These are phyloP conservation scores for Troides aeacus DNA, from an alignment of 2,888 invertebrate genomes.

Conservation along the genomic window DNA sequence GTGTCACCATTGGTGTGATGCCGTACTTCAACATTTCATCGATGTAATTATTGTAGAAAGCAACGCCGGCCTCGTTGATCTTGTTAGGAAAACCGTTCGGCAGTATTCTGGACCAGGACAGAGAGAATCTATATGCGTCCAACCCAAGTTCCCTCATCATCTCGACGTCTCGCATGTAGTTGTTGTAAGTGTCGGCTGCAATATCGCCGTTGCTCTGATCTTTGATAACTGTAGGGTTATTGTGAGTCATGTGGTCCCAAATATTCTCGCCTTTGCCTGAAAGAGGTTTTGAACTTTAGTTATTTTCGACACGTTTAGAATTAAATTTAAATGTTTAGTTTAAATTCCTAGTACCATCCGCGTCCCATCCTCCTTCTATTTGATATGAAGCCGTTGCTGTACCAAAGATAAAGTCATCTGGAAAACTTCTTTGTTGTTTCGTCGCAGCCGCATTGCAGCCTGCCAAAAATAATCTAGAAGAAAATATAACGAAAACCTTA, in stretches of 20 bases:
- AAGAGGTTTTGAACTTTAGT: neutral
- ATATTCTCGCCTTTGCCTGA: slow-evolving; percentile 56
- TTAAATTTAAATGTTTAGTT: no score
- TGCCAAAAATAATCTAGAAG: no score
- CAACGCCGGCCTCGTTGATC: slow-evolving; percentile 80
- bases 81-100: slow-evolving; percentile 75
- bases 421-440: slow-evolving; percentile 45
- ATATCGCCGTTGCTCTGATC: slow-evolving; percentile 75
- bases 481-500: no score
- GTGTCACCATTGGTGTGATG: slow-evolving; percentile 80
- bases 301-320: neutral
- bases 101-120: slow-evolving; percentile 82
- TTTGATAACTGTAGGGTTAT: slow-evolving; percentile 43
- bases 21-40: slow-evolving; percentile 80
- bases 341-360: slow-evolving; percentile 45
- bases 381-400: slow-evolving; percentile 59
- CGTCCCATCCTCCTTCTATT: slow-evolving; percentile 59
- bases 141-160: slow-evolving; percentile 67
- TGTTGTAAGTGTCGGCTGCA: slow-evolving; percentile 80
- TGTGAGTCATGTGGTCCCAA: slow-evolving; percentile 58
- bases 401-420: slow-evolving; percentile 57
- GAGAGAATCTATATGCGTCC: slow-evolving; percentile 75
- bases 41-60: slow-evolving; percentile 83
- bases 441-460: slow-evolving; percentile 5
- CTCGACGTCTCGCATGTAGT: slow-evolving; percentile 79